Base-by-base conservation (phyloP, 1,140 invertebrate genomes). In the Protaetia brevitarsis region DNA sequence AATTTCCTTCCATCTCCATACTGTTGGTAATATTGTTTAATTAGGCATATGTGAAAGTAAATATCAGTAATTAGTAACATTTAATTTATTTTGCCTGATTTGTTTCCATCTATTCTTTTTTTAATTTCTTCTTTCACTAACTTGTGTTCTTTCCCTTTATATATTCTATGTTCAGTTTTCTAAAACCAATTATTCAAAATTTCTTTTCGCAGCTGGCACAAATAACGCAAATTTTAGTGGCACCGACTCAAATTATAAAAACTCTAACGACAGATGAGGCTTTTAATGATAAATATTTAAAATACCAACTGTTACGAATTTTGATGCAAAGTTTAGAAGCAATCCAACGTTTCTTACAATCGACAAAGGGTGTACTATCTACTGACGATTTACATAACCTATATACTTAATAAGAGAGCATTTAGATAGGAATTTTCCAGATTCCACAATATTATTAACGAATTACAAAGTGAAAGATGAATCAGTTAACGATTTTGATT, bases 391-490 rank as follows among this genome's bases (percentile, higher is more conserved):
- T 70, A 76, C 21, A n/a, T 64, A 28, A 79, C 79, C 69, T 72
- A 84, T 11, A 81, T 77, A 69, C 62, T 79, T 73, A 70, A 66
- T 84, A 28, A 75, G 80, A 27, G 78, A 79, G 71, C 81, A 81
- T 69, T 69, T 84, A 63, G 71, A 76, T 0, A 80, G 82, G 77
- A 79, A 84, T 77, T 75, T 85, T 60, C 86, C 85, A 6, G 76
- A 31, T 62, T 62, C 57, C 5, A 29, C 29, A 8, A 16, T 13
- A 29, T 13, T 59, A 19, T n/a, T 59, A n/a, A 4, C n/a, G 3
- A 59, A 26, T 68, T 75, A 36, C 19, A 26, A 7, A 19, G 19
- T 2, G 26, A 51, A 51, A 51, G 41, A 51, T 59, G 57, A 59
- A 3, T 19, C 10, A 11, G 11, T 59, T 13, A 27, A 59, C 23